Conservation (phyloP, 2,888 invertebrate species). For the Biston stratarius region DNA sequence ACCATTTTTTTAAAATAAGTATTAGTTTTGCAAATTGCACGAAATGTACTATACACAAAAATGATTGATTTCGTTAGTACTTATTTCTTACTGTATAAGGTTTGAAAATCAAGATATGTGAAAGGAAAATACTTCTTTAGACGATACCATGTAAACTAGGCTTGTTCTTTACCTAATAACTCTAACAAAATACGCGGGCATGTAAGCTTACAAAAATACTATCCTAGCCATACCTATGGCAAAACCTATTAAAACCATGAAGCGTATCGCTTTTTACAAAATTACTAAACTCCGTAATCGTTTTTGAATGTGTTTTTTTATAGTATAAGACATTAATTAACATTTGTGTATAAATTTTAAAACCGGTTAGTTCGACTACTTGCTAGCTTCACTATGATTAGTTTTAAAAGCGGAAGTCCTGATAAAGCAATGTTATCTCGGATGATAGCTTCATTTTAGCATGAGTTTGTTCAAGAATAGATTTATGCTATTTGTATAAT, state of each 20-base stretch:
- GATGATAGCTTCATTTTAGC: background rate
- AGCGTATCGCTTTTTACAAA: background rate
- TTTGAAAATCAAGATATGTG: too few species aligned
- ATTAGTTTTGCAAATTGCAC: too few species aligned
- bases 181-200: too few species aligned
- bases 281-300: constrained; percentile 2
- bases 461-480: background rate
- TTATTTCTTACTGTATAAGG: too few species aligned
- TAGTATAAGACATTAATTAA: background rate
- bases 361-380: background rate
- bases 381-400: background rate
- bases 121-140: too few species aligned
- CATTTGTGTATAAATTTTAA: background rate
- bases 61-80: too few species aligned
- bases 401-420: background rate
- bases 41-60: too few species aligned
- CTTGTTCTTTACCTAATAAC: background rate
- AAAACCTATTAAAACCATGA: background rate
- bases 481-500: background rate
- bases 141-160: too few species aligned
- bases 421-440: background rate
- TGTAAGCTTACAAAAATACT: background rate
- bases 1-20: too few species aligned
- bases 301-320: background rate
- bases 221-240: background rate